Evolutionary conservation across 2,888 invertebrate species (phyloP).

Genomic region (Hemithea aestivaria): DNA sequence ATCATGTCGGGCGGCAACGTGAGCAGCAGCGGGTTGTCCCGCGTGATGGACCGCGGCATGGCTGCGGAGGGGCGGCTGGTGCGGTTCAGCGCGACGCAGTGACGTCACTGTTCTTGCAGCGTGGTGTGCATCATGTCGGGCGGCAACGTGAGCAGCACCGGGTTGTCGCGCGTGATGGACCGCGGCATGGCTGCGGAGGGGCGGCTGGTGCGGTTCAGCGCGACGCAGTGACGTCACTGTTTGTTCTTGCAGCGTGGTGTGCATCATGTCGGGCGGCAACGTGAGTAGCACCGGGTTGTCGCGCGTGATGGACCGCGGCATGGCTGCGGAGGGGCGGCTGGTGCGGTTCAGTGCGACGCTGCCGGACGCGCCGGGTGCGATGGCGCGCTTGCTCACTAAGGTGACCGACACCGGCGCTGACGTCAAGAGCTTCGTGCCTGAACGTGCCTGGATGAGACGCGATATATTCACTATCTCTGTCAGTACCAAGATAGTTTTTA

Average conservation of each 20-base stretch:
- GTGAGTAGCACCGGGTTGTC: conserved; percentile 91
- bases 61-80: conserved; percentile 88
- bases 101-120: conserved; percentile 58
- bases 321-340: conserved; percentile 89
- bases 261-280: conserved; percentile 89
- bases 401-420: conserved; percentile 86
- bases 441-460: conserved; percentile 91
- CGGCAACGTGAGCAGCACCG: conserved; percentile 92
- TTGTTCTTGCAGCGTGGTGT: conserved; percentile 81
- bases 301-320: conserved; percentile 88
- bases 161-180: conserved; percentile 89
- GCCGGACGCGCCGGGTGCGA: conserved; percentile 89
- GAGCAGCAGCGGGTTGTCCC: conserved; percentile 89
- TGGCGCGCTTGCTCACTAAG: conserved; percentile 86
- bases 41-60: conserved; percentile 89
- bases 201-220: conserved; percentile 64
- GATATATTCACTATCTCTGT: conserved; percentile 82
- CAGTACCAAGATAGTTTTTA: too few relatives aligned
- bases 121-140: conserved; percentile 89
- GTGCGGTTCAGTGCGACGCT: conserved; percentile 69
- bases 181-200: conserved; percentile 92
- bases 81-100: conserved; percentile 24
- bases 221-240: not conserved
- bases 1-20: conserved; percentile 91
- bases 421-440: conserved; percentile 94